Base-by-base conservation (phyloP, 2,888 invertebrate genomes). In the Rhaphigaster nebulosa region DNA sequence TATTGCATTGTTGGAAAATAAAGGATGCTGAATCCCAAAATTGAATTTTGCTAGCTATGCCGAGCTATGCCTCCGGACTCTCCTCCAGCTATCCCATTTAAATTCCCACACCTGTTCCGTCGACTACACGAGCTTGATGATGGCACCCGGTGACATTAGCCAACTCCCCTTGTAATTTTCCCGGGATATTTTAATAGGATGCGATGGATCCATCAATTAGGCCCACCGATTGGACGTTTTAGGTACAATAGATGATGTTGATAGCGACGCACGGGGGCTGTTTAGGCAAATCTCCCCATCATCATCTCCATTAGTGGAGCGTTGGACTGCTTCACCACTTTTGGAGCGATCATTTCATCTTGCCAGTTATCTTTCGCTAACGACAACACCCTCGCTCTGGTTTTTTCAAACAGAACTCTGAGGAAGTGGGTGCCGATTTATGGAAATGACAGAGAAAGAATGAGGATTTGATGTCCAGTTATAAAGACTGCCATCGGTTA, bases 271-370 rank as follows among this genome's bases (percentile, higher is more conserved):
- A n/a, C 45, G 45, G 41, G n/a, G 26, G 84, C 84, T 84, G 13
- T 84, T 84, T 84, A 84, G 84, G 84, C 45, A 84, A 84, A 84
- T 84, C 84, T n/a, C n/a, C n/a, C 45, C 45, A 45, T 50, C 41
- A 84, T 84, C 45, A 45, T 84, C 45, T 84, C 45, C 41, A 84
- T 84, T 76, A 76, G 70, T 38, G 38, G 29, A 23, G 38, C 34
- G 1, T 45, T 45, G n/a, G 84, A 84, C n/a, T n/a, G 45, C n/a
- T 84, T 13, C 45, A 50, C n/a, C 34, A 84, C n/a, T n/a, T 5
- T 26, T 84, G 84, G 84, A 26, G 23, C 84, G 4, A 38, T 38
- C 70, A 10, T 76, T 76, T 15, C 70, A 76, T 38, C 38, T 8
- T 6, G 34, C 38, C 70, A 76, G 20, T 76, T 76, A 76, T 20